Evolutionary conservation across 2,888 invertebrate species (phyloP).

Genomic region (Leptura quadrifasciata): DNA sequence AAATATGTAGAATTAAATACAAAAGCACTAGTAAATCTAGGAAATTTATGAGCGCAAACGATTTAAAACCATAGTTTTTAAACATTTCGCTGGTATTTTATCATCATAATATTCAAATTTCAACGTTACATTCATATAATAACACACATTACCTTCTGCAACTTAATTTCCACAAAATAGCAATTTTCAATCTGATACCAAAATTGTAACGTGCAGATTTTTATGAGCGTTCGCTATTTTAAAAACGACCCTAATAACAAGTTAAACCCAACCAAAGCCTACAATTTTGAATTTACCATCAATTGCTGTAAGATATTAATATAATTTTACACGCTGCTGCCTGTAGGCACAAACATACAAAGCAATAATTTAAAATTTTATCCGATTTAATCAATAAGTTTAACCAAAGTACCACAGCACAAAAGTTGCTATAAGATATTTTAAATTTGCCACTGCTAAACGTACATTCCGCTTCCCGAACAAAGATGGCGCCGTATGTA

Average conservation of each 20-base stretch:
- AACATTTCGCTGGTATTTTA: conserved; percentile 36
- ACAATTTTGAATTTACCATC: conserved; percentile 73
- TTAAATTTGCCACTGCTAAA: conserved; percentile 41
- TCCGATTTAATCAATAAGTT: conserved; percentile 61
- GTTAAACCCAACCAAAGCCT: conserved; percentile 66
- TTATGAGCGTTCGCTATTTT: conserved; percentile 67
- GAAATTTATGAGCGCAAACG: conserved; percentile 17
- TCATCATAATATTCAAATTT: conserved; percentile 68
- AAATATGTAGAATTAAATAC: conserved; percentile 14
- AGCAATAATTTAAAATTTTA: conserved; percentile 65
- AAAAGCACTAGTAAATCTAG: conserved; percentile 12
- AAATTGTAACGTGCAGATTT: conserved; percentile 70
- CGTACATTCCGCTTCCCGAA: neutral
- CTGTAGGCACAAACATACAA: conserved; percentile 62
- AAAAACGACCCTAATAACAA: conserved; percentile 70
- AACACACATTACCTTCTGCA: conserved; percentile 71
- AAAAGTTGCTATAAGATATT: conserved; percentile 10
- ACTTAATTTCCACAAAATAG: conserved; percentile 73
- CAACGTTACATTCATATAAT: conserved; percentile 66
- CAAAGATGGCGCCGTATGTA: conserved; percentile 24
- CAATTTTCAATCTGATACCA: conserved; percentile 74
- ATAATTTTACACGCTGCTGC: conserved; percentile 71
- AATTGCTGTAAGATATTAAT: conserved; percentile 72
- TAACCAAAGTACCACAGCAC: neutral
- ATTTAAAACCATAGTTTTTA: conserved; percentile 41